Evolutionary conservation across 2,888 invertebrate genomes (phyloP).

Genomic region (Synergus gifuensis): DNA sequence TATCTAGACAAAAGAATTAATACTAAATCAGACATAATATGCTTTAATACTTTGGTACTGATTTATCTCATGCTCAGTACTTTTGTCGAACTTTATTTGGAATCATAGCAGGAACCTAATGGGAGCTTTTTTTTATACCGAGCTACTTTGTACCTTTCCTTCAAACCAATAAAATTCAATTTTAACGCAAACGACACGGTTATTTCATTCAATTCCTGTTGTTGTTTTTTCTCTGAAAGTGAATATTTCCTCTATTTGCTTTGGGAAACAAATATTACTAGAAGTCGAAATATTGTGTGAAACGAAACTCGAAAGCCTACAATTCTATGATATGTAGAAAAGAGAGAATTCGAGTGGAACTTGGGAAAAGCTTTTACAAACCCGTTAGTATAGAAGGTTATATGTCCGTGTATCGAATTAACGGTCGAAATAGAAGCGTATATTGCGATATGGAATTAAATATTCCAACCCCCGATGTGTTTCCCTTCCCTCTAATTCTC

Average conservation of each 20-base stretch:
- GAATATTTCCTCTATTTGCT: not conserved
- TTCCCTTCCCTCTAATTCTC: constrained; percentile 4
- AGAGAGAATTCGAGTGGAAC: not conserved
- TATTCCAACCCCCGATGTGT: not conserved
- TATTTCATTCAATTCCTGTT: no score
- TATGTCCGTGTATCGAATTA: constrained; percentile 4
- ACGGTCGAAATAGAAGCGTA: constrained; percentile 9
- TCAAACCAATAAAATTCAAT: no score
- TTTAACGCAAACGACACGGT: no score
- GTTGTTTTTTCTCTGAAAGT: not conserved
- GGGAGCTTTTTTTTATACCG: no score
- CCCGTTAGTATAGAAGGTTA: constrained; percentile 1
- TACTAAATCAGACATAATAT: no score
- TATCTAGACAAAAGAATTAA: not conserved
- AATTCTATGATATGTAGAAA: not conserved
- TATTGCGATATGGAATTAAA: constrained; percentile 34
- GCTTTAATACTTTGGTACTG: no score
- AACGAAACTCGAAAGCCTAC: not conserved
- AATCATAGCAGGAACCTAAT: no score
- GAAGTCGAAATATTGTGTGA: not conserved
- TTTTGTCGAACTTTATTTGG: no score
- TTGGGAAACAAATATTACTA: not conserved
- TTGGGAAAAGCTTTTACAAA: constrained; percentile 10
- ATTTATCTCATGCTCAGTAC: no score
- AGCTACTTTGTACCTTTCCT: no score